Conservation (phyloP, 2,113 vertebrate genomes). For the Melanerpes formicivorus region DNA sequence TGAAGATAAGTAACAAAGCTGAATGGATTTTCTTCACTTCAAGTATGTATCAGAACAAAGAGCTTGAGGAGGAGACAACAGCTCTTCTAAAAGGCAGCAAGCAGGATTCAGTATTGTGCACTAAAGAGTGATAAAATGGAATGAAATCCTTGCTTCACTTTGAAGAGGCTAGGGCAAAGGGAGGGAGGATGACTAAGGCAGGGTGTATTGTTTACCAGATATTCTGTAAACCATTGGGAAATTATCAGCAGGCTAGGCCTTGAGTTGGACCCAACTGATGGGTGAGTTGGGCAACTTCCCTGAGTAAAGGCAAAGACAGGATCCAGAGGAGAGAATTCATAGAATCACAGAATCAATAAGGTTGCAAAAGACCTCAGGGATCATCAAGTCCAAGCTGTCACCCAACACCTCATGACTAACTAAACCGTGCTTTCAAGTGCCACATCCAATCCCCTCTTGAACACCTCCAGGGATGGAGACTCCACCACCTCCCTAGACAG, state of each 20-base stretch:
- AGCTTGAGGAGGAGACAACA: background rate
- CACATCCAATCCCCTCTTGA: no score
- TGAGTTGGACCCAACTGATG: background rate
- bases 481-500: no score
- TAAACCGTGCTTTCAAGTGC: no score
- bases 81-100: conserved; percentile 1
- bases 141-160: background rate
- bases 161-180: background rate
- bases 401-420: no score
- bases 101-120: background rate
- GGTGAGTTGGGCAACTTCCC: rapidly evolving
- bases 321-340: background rate
- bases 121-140: background rate
- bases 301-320: background rate
- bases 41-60: background rate
- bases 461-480: no score
- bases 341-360: background rate
- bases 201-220: background rate
- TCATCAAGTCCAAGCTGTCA: no score
- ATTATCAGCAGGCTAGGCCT: background rate
- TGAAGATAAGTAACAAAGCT: background rate
- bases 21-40: conserved; percentile 25
- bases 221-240: background rate
- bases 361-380: no score
- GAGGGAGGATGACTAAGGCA: background rate